Base-by-base conservation (phyloP, 2,888 invertebrate genomes). In the Sesia bembeciformis region DNA sequence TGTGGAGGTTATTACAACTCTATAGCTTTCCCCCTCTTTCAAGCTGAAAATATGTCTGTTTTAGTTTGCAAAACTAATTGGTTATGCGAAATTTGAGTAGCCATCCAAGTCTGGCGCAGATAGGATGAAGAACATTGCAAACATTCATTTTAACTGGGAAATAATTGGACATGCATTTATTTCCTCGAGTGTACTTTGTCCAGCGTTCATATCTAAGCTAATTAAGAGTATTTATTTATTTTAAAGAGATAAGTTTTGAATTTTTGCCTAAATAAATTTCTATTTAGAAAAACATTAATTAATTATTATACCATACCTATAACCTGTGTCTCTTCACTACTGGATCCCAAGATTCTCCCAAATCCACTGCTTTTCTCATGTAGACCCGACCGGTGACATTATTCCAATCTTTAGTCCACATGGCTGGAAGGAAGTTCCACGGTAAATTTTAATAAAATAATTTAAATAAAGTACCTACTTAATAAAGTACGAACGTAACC, bases 51-150 rank as follows among this genome's bases (percentile, higher is more conserved):
- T 66, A 72, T 61, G 74, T 76, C 76, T 78, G 79, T 75, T 85
- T 78, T 77, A 81, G 82, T 85, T 84, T 75, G 79, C 69, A 71
- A 74, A 82, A 79, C 83, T 86, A 88, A 88, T 88, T 89, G 85
- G 86, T 78, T 86, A 88, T 87, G 85, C 88, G 79, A 80, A 82
- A 84, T 78, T 86, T 69, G 72, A 89, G 88, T 75, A 81, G 79
- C 77, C 72, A 81, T 85, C 81, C 86, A 84, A 81, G 86, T 87
- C 87, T 63, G 63, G 58, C 60, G 71, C 84, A 84, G 78, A 69
- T 70, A 64, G 65, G 61, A 66, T 76, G 76, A 70, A 84, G 84
- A 81, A 74, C 79, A 77, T 63, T 53, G 76, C 80, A 81, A 85
- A 85, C 79, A 81, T 70, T 61, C 42, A 42, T 57, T 62, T 62